Base-by-base conservation (phyloP, 2,113 vertebrate species). In the Hypocryptadius cinnamomeus region DNA sequence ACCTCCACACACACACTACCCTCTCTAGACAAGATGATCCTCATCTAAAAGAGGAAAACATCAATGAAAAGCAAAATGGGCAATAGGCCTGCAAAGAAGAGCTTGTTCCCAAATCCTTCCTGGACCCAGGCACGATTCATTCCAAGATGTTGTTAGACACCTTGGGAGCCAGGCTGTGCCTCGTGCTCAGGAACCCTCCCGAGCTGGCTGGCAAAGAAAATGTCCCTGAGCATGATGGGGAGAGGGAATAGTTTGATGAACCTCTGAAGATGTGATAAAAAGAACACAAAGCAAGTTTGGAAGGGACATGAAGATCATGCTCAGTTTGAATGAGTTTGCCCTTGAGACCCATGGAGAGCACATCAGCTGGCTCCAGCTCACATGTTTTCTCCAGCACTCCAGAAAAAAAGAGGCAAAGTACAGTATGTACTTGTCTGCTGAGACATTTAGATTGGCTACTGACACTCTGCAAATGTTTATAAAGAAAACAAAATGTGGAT, bases 371-470 rank as follows among this genome's bases (percentile, higher is more conserved):
- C 97, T 98, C 96, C 97, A 97, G 94, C 90, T 88, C 89, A 95
- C 64, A 80, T 97, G 97, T 97, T 97, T 98, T 97, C 97, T 97
- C 79, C 94, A 96, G 87, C 64, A 90, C 95, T 97, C 85, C 95
- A 97, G 97, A 95, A 96, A 95, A 91, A 97, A 95, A 83, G 86
- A 90, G 90, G 76, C 5, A 23, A 95, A 95, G 93, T 92, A 97
- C 97, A 96, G 95, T 94, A 89, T 97, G 96, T 97, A 93, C 98
- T 98, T 60, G 48, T 98, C 97, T 96, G 96, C 85, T 94, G 96
- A 96, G 97, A 98, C 97, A 98, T 98, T 98, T 98, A 98, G 97
- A 97, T 98, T 98, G 98, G 97, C 98, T 97, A 97, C 97, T 92
- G 97, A 97, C 95, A 97, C 93, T 96, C 97, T 96, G 90, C 80